Evolutionary conservation across 2,888 invertebrate genomes (phyloP), one percentile per base, ranked within the genome.

Genomic region (Incurvaria masculella): DNA sequence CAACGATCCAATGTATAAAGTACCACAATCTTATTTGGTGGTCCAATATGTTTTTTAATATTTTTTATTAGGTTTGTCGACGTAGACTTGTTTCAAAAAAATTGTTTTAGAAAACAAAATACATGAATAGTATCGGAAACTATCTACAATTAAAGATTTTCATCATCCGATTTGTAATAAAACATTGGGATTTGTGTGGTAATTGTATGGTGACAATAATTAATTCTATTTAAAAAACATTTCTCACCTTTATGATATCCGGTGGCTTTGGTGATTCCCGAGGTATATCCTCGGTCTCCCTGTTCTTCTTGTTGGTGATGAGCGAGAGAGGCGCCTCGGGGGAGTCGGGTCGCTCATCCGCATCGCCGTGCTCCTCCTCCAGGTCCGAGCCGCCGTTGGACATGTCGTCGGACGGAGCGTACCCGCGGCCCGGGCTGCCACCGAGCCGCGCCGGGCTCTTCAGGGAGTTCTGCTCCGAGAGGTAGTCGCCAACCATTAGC

Each of bases 251-350:
- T 43, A 79, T 73, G 50, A 78, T 78, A 53, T 79, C 79, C 14
- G 79, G 79, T 40, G 78, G 72, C 56, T 80, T 79, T n/a, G 72
- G 74, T 10, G 80, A 79, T 56, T 80, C 79, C 48, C 80, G 74
- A 42, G 73, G 74, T 33, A 62, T 65, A 17, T 80, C 75, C 54
- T 80, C 79, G 5, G 68, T 66, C 48, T 81, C 78, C 51, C 76
- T 73, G 51, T 70, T 71, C 57, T 82, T 84, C 55, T 81, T 79
- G 21, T 73, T 81, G 5, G 86, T 88, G 42, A 87, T 88, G 52
- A 89, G 66, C 1, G 88, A 88, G 2, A 89, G 69, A 18, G 89
- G 89, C 41, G 84, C 80, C 52, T 82, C 84, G 11, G 88, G 88
- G 58, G 84, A 86, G 23, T 78, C 73, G 6, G 85, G 80, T 49